phyloP scores from a whole-genome alignment of 2,113 vertebrate species.

The Stictonetta naevosa region DNA sequence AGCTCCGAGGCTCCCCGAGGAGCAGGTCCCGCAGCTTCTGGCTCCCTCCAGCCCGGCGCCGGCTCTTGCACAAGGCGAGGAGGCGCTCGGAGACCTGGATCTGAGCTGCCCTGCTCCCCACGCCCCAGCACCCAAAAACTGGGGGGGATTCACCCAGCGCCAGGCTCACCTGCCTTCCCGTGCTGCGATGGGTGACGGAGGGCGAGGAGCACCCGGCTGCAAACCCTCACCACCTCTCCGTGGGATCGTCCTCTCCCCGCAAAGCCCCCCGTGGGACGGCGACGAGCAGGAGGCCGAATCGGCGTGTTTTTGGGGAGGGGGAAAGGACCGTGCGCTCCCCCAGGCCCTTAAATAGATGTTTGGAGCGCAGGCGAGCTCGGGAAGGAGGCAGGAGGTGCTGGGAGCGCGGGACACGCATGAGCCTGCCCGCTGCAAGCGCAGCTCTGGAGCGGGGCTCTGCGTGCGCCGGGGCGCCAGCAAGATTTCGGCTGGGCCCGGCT shows the following conservation, averaged over 20 bases:
- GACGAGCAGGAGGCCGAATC: too few species aligned
- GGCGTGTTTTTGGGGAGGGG: background rate
- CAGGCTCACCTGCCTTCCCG: background rate
- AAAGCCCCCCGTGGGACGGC: background rate
- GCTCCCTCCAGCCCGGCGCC: background rate
- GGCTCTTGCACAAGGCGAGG: background rate
- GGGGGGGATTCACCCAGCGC: background rate
- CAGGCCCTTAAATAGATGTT: background rate
- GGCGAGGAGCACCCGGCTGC: background rate
- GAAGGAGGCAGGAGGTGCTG: fast-evolving
- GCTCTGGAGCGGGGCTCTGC: background rate
- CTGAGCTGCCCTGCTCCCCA: background rate
- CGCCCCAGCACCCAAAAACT: fast-evolving
- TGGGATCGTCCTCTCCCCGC: too few species aligned
- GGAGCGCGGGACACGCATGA: background rate
- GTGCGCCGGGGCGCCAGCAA: background rate
- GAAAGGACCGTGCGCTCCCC: background rate
- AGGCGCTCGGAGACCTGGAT: background rate
- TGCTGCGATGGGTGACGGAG: fast-evolving
- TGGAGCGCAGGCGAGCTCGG: background rate
- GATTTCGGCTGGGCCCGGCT: slow-evolving; percentile 23
- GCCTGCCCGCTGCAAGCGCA: slow-evolving; percentile 14
- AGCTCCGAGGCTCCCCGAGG: background rate
- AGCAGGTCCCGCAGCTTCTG: background rate
- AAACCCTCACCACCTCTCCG: too few species aligned